Evolutionary conservation across 1,140 invertebrate species (phyloP).

Genomic region (Mya arenaria): DNA sequence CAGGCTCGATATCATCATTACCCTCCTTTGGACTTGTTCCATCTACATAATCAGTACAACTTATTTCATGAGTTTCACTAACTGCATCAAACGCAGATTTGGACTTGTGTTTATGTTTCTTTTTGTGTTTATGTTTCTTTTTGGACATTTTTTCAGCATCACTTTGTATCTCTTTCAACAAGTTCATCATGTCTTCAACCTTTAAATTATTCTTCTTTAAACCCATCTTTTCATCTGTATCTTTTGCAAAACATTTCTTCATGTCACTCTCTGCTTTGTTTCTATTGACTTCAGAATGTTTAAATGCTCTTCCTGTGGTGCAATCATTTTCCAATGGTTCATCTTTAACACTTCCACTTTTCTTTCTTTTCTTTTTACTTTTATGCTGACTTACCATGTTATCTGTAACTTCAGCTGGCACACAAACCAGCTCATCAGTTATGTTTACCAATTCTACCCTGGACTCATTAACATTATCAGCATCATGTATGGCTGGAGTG

Average conservation of each 20-base stretch:
- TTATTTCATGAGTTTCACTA: background rate
- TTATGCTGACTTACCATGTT: background rate
- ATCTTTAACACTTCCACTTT: background rate
- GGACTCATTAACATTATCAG: background rate
- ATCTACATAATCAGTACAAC: background rate
- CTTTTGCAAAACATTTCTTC: no score
- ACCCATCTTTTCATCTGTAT: no score
- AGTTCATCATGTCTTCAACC: constrained; percentile 48
- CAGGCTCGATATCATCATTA: no score
- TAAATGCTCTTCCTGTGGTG: no score
- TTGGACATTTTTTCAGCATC: background rate
- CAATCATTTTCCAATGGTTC: background rate
- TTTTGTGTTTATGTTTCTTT: constrained; percentile 42
- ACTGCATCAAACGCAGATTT: background rate
- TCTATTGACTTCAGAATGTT: no score
- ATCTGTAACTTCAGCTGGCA: no score
- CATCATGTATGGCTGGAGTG: background rate
- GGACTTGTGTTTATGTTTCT: constrained; percentile 13
- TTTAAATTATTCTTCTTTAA: constrained; percentile 34
- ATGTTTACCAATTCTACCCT: background rate
- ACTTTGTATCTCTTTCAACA: constrained; percentile 50
- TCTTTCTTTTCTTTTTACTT: background rate
- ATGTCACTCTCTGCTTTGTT: no score
- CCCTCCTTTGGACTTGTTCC: no score
- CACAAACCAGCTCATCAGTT: background rate